Evolutionary conservation across 2,888 invertebrate species (phyloP).

Genomic region (Mythimna ferrago): DNA sequence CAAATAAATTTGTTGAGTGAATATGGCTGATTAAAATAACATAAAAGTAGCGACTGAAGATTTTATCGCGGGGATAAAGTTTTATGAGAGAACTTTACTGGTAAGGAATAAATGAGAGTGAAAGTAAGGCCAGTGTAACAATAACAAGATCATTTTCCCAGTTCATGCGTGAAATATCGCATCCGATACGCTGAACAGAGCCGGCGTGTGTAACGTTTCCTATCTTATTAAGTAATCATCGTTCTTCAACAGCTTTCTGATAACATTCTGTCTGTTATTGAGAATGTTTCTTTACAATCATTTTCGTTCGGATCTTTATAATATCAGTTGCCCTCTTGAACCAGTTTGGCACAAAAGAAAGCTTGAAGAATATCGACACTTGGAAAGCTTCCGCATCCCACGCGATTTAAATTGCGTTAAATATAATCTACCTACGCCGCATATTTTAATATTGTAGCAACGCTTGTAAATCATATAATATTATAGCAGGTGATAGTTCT

Average conservation of each 20-base stretch:
- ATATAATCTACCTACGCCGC: slow-evolving; percentile 49
- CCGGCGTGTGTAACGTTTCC: slow-evolving; percentile 50
- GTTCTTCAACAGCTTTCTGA: slow-evolving; percentile 37
- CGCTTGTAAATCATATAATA: slow-evolving; percentile 38
- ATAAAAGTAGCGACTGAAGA: slow-evolving; percentile 41
- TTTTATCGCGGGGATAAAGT: slow-evolving; percentile 31
- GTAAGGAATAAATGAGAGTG: slow-evolving; percentile 38
- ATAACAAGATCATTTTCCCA: slow-evolving; percentile 53
- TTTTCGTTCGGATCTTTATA: slow-evolving; percentile 23
- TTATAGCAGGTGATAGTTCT: slow-evolving; percentile 24
- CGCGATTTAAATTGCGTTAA: slow-evolving; percentile 57
- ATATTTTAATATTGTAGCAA: slow-evolving; percentile 44
- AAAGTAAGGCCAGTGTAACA: slow-evolving; percentile 43
- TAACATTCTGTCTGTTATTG: slow-evolving; percentile 16
- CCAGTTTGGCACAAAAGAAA: slow-evolving; percentile 58
- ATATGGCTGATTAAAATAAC: slow-evolving; percentile 45
- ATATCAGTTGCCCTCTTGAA: slow-evolving; percentile 46
- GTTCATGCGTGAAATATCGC: slow-evolving; percentile 63
- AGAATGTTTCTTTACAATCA: slow-evolving; percentile 15
- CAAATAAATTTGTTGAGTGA: slow-evolving; percentile 44
- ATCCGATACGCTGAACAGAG: slow-evolving; percentile 60
- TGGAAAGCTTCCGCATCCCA: slow-evolving; percentile 65
- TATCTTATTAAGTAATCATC: slow-evolving; percentile 48
- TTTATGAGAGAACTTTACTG: slow-evolving; percentile 29
- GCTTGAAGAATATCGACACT: slow-evolving; percentile 55